A percentile compares a stretch with the other conserved stretches of the same genome.
Evolutionary conservation across 2,888 invertebrate genomes (phyloP).

Genomic region (Bhutanitis thaidina): DNA sequence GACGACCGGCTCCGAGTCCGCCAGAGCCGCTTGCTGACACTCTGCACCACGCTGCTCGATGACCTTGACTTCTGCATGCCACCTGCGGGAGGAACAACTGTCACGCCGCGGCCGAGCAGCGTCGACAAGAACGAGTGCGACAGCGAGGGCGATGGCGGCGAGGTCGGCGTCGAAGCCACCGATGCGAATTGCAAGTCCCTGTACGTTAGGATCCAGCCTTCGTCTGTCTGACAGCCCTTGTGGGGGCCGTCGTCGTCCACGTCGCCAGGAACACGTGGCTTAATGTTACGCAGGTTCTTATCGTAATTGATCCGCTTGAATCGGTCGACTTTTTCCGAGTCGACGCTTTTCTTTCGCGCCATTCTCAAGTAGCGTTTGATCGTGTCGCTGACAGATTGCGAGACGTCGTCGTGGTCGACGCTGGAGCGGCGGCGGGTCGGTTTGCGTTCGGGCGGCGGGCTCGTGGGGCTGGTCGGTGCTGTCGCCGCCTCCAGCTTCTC

Average conservation of each 20-base stretch:
- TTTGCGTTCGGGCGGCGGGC: constrained; percentile 58
- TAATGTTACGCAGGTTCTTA: constrained; percentile 89
- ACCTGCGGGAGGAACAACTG: constrained; percentile 73
- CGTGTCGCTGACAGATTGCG: constrained; percentile 92
- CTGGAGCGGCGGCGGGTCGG: constrained; percentile 84
- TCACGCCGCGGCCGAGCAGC: constrained; percentile 56
- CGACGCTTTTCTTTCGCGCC: constrained; percentile 92
- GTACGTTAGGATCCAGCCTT: constrained; percentile 84
- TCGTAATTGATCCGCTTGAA: constrained; percentile 95
- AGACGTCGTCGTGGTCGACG: constrained; percentile 91
- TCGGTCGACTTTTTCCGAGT: constrained; percentile 88
- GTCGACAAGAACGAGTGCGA: constrained; percentile 68
- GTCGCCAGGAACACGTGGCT: constrained; percentile 86
- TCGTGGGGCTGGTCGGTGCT: constrained; percentile 62
- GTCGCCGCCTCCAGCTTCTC: constrained; percentile 65
- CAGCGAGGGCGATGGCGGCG: constrained; percentile 73
- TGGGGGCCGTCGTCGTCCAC: constrained; percentile 88
- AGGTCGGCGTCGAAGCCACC: constrained; percentile 67
- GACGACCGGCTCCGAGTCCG: constrained; percentile 91
- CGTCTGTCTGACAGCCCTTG: constrained; percentile 89
- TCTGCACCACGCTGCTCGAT: constrained; percentile 91
- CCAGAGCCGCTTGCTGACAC: constrained; percentile 92
- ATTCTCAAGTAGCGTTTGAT: constrained; percentile 91
- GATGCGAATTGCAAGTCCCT: constrained; percentile 59
- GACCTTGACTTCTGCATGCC: constrained; percentile 95